phyloP scores from a whole-genome alignment of 2,113 vertebrate species.

The Esox niger region DNA sequence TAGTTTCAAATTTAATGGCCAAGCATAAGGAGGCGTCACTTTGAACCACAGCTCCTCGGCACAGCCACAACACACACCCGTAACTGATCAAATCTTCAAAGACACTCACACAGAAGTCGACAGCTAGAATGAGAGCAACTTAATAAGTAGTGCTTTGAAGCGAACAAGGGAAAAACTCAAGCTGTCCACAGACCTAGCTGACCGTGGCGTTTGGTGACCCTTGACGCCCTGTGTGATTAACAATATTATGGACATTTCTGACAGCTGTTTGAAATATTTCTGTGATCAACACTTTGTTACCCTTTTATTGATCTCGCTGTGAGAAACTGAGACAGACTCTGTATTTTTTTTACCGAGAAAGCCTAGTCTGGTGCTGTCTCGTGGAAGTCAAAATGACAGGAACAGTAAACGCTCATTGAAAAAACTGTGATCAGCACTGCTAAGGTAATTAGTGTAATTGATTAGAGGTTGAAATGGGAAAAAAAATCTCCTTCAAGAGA shows the following conservation, averaged over 20 bases:
- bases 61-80: constrained; percentile 49
- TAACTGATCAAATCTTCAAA: constrained; percentile 76
- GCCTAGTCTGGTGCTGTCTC: constrained; percentile 25
- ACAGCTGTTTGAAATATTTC: constrained; percentile 52
- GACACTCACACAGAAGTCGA: constrained; percentile 44
- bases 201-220: constrained; percentile 66
- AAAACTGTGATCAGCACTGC: constrained; percentile 27
- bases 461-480: constrained; percentile 44
- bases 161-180: constrained; percentile 17
- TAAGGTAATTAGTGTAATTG: constrained; percentile 22
- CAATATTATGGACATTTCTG: constrained; percentile 56
- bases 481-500: constrained; percentile 43
- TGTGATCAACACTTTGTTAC: constrained; percentile 66
- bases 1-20: constrained; percentile 57
- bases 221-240: constrained; percentile 67
- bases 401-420: constrained; percentile 54
- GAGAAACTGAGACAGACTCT: constrained; percentile 42
- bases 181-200: constrained; percentile 32
- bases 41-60: constrained; percentile 57
- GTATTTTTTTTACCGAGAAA: constrained; percentile 24
- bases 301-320: constrained; percentile 54
- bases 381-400: constrained; percentile 33
- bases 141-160: constrained; percentile 74
- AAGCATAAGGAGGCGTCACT: constrained; percentile 62
- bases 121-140: constrained; percentile 59